A percentile compares a stretch with the other conserved stretches of the same genome.
These are phyloP conservation scores for Ascidia mentula DNA, from an alignment of 23 tunicate species.

Conservation along the genomic window DNA sequence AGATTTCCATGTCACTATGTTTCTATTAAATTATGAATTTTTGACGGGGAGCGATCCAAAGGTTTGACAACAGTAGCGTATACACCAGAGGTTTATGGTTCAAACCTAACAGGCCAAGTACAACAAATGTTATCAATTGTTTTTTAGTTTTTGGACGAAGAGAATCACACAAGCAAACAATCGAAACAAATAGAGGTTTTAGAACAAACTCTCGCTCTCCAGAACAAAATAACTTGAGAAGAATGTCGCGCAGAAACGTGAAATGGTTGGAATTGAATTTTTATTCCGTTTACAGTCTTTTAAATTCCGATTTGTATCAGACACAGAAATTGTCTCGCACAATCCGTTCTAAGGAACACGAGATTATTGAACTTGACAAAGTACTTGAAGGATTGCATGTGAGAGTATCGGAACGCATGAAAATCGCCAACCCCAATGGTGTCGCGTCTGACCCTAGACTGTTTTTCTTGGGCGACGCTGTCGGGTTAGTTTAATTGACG, in stretches of 20 bases:
- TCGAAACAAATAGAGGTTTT: slow-evolving; percentile 61
- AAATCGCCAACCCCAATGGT: slow-evolving; percentile 74
- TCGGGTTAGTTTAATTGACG: too few species aligned
- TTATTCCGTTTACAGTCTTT: neutral
- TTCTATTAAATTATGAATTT: too few species aligned
- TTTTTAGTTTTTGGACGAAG: slow-evolving; percentile 84
- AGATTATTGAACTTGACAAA: slow-evolving; percentile 66
- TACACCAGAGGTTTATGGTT: neutral
- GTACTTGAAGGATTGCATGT: slow-evolving; percentile 83
- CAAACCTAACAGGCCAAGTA: too few species aligned
- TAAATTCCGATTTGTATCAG: slow-evolving; percentile 18
- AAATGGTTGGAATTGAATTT: slow-evolving; percentile 29
- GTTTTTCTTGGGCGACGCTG: too few species aligned
- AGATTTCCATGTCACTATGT: neutral
- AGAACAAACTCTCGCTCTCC: slow-evolving; percentile 65
- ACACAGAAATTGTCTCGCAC: slow-evolving; percentile 38
- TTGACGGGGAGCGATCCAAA: too few species aligned
- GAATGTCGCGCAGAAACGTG: slow-evolving; percentile 31
- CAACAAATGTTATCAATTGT: too few species aligned
- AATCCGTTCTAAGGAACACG: slow-evolving; percentile 70
- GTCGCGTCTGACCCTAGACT: too few species aligned
- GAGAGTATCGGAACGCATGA: slow-evolving; percentile 87
- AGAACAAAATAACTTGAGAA: slow-evolving; percentile 67
- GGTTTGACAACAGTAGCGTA: too few species aligned
- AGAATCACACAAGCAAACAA: slow-evolving; percentile 74